These are phyloP conservation scores for Mactromeris polynyma DNA, from an alignment of 2,888 invertebrate genomes.

Conservation along the genomic window DNA sequence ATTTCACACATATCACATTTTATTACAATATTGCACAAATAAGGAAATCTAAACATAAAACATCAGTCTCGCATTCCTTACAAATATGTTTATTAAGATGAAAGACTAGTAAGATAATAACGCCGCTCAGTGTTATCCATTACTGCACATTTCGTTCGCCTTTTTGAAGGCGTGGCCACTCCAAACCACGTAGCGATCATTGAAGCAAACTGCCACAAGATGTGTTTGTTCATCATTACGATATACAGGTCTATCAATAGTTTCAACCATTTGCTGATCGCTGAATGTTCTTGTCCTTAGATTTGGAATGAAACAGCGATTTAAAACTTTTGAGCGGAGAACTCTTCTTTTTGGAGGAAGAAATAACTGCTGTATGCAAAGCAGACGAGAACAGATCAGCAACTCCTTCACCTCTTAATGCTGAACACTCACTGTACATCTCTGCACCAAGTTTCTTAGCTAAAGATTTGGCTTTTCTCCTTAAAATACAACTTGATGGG, in stretches of 20 bases:
- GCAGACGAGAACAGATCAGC: slow-evolving; percentile 77
- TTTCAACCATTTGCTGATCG: not conserved
- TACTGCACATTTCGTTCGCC: too few relatives aligned
- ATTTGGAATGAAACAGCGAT: slow-evolving; percentile 49
- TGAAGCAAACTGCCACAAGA: too few relatives aligned
- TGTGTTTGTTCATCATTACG: too few relatives aligned
- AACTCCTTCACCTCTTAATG: slow-evolving; percentile 66
- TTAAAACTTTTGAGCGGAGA: slow-evolving; percentile 76
- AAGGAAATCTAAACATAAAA: not conserved
- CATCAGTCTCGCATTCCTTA: not conserved
- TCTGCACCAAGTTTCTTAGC: slow-evolving; percentile 67
- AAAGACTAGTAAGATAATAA: too few relatives aligned
- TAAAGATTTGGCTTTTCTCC: slow-evolving; percentile 62
- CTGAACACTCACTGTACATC: slow-evolving; percentile 73
- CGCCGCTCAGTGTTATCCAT: too few relatives aligned
- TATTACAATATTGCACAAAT: slow-evolving; percentile 9
- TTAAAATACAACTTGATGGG: slow-evolving; percentile 54
- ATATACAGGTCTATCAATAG: too few relatives aligned
- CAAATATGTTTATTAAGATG: not conserved
- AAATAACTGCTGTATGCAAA: slow-evolving; percentile 66
- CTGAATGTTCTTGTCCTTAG: slow-evolving; percentile 21
- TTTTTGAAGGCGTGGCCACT: too few relatives aligned
- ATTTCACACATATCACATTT: slow-evolving; percentile 5
- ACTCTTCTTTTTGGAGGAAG: slow-evolving; percentile 73
- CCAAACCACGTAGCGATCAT: too few relatives aligned